Evolutionary conservation across 2,113 vertebrate species (phyloP), one percentile per base, ranked within the genome.

Genomic region (Hippocampus barbouri): DNA sequence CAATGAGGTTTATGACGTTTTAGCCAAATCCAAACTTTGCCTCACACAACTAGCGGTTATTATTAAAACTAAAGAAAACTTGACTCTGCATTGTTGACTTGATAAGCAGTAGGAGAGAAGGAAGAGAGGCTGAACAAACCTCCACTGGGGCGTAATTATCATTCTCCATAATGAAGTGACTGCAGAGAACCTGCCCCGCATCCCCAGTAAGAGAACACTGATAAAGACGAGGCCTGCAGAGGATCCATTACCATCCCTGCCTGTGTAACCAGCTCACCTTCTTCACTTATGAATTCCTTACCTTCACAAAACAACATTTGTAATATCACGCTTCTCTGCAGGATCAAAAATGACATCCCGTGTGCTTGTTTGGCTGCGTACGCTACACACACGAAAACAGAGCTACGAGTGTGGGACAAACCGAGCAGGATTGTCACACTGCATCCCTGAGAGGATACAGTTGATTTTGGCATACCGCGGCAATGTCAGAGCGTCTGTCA

Each of bases 141-240:
- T 87, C 83, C 84, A 82, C 74, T 78, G 75, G 82, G 85, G 77
- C 76, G 74, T 84, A 83, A 87, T 89, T 89, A 90, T 85, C 76
- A 84, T 90, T 87, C 76, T 74, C 74, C 86, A 84, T 85, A 85
- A 90, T 87, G 77, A 89, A 85, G 78, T 71, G 75, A 88, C 84
- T 81, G 85, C 82, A 86, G 87, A 81, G 71, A 72, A 86, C 80
- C 78, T 69, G 71, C 68, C 76, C 81, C 81, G 83, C 87, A 88
- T 91, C 80, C 68, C 73, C 83, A 89, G 76, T 47, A 79, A 77
- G 67, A 51, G 51, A 34, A 66, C 49, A 41, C 40, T 18, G 69
- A 30, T 66, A 71, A 53, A 43, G 60, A 83, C 12, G 60, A 80
- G 62, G 66, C 65, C 9, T 73, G 69, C 63, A 40, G 67, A 78